Evolutionary conservation across 2,113 vertebrate genomes (phyloP), one percentile per base, ranked within the genome.

Genomic region (Poeciliopsis prolifica): DNA sequence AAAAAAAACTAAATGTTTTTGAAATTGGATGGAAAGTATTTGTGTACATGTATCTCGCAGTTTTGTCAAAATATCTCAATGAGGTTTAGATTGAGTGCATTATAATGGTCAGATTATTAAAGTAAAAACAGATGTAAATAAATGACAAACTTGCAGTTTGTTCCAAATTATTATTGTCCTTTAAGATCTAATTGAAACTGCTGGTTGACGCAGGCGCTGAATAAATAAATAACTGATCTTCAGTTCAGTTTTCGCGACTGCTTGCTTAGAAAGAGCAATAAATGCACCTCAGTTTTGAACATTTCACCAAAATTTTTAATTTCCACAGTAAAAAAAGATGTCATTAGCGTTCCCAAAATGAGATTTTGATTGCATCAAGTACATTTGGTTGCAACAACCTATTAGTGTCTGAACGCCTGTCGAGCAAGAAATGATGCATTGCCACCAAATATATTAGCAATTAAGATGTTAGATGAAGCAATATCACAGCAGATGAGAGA

Each of bases 361-460:
- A n/a, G 15, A 54, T 54, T 54, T 54, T 22, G 51, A 58, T 58
- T 7, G 22, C 24, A 24, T 58, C 51, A n/a, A 58, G 24, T 58
- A 58, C 5, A 58, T n/a, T 58, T n/a, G 51, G 51, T n/a, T 58
- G 51, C 51, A n/a, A 11, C 51, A n/a, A n/a, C 51, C 51, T 4
- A 58, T n/a, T 54, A 54, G 48, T 22, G 51, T 58, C 22, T 58
- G 51, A 24, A n/a, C 51, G 51, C 24, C 22, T n/a, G 19, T 58
- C 51, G 51, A 26, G 35, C 58, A 31, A 35, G 48, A 72, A 69
- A 63, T 12, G 72, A 11, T 73, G 71, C 66, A 61, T 26, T 35
- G 66, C 15, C 72, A 30, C 31, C 75, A 77, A 61, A 80, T 68
- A 33, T 64, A 54, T 73, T 68, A 60, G 26, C 26, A 42, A 54